phyloP scores from a whole-genome alignment of 2,113 vertebrate species.

The Pachycephala philippinensis region DNA sequence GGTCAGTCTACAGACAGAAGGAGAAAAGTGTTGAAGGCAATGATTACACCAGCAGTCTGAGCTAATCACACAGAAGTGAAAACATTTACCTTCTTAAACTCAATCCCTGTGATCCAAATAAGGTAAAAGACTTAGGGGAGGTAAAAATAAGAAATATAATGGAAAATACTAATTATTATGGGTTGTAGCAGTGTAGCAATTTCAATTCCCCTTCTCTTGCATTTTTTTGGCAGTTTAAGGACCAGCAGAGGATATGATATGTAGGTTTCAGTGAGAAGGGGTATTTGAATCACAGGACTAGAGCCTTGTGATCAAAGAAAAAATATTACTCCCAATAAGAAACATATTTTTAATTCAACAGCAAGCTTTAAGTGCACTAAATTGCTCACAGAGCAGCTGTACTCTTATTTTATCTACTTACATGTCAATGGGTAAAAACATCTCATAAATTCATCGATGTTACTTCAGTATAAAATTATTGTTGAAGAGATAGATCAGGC shows the following conservation, averaged over 20 bases:
- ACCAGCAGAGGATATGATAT: neutral
- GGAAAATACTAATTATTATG: neutral
- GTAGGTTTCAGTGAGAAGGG: neutral
- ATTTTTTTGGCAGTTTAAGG: neutral
- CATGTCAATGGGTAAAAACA: neutral
- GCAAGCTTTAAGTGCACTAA: neutral
- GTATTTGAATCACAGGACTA: neutral
- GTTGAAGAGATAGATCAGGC: neutral
- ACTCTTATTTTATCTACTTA: neutral
- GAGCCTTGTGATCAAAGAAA: neutral
- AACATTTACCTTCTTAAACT: neutral
- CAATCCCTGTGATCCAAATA: neutral
- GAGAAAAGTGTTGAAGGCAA: neutral
- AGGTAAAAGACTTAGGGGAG: neutral
- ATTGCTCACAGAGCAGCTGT: neutral
- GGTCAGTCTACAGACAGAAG: neutral
- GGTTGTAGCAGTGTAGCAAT: neutral
- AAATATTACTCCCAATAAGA: neutral
- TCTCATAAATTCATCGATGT: fast-evolving
- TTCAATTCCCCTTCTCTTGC: neutral
- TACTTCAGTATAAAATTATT: neutral
- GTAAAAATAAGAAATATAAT: neutral
- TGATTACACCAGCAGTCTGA: neutral
- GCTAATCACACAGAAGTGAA: neutral
- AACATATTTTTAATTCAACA: neutral